Evolutionary conservation across 2,797 vertebrate genomes (phyloP).

Genomic region (Mus spretus): DNA sequence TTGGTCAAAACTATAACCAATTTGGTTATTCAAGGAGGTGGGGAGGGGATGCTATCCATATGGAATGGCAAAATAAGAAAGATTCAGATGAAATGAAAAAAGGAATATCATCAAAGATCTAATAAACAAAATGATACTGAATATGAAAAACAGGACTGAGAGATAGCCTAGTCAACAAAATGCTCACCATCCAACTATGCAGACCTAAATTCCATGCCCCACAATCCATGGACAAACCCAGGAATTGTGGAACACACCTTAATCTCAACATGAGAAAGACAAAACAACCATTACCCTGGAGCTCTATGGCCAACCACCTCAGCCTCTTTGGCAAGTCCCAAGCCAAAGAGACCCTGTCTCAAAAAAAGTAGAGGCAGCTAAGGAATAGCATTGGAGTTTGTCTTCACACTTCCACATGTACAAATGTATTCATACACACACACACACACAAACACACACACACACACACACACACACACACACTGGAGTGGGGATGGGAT

Average conservation of each 20-base stretch:
- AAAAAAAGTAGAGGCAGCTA: neutral
- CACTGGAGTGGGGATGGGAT: too few species aligned
- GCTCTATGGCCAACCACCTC: neutral
- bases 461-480: neutral
- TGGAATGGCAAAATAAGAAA: neutral
- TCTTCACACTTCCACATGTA: neutral
- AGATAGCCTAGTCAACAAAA: neutral
- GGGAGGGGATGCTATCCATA: neutral
- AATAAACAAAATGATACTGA: neutral
- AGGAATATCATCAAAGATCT: neutral
- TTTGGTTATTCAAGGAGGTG: neutral
- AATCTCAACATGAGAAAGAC: neutral
- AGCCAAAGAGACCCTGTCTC: neutral
- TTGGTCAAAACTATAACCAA: conserved; percentile 18
- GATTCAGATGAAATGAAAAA: neutral
- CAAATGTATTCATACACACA: neutral
- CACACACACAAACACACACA: too few species aligned
- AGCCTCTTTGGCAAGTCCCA: neutral
- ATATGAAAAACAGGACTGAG: neutral
- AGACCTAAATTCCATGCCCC: neutral
- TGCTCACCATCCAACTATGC: neutral
- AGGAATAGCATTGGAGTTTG: neutral
- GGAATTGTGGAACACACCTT: neutral
- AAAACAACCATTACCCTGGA: neutral
- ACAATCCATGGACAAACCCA: neutral